Conservation (phyloP, 2,888 invertebrate genomes). For the Andrena bucephala region DNA sequence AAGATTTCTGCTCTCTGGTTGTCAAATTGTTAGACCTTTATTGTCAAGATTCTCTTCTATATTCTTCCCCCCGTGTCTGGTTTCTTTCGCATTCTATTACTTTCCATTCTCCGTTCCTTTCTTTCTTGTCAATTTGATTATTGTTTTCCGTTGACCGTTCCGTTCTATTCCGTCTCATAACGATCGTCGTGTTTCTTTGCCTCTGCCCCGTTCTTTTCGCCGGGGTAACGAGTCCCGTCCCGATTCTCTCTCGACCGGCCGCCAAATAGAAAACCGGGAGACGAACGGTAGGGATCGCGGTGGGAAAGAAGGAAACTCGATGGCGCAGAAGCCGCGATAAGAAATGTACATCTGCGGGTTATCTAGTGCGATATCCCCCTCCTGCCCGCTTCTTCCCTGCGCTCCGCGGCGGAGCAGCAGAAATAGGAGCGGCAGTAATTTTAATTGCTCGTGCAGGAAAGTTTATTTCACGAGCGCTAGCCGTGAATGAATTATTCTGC, state of each 20-base stretch:
- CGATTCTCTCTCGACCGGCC: not conserved
- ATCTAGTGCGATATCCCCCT: conserved; percentile 6
- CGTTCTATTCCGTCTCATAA: not conserved
- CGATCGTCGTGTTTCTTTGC: conserved; percentile 19
- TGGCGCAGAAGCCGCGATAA: conserved; percentile 17
- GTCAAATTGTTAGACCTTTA: conserved; percentile 65
- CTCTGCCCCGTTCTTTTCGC: not conserved
- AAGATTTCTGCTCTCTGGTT: conserved; percentile 73
- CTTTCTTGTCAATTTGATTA: conserved; percentile 4
- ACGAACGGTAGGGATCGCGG: conserved; percentile 3
- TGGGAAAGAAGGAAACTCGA: not conserved
- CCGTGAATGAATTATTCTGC: conserved; percentile 27
- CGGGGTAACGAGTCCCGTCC: too few relatives aligned
- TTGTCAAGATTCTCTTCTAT: conserved; percentile 61
- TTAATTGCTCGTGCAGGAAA: conserved; percentile 46
- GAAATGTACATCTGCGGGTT: conserved; percentile 26
- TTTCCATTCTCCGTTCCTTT: conserved; percentile 4
- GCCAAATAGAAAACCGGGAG: not conserved
- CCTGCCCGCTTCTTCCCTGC: conserved; percentile 1
- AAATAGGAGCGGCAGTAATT: conserved; percentile 48
- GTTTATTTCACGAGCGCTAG: conserved; percentile 23
- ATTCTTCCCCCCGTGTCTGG: conserved; percentile 41
- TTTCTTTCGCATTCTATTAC: conserved; percentile 19
- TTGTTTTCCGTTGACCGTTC: conserved; percentile 8
- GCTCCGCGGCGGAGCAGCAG: conserved; percentile 11